Percentiles rank a stretch among this genome's conserved stretches.
phyloP scores from a whole-genome alignment of 2,113 vertebrate genomes.

The Mobula hypostoma region DNA sequence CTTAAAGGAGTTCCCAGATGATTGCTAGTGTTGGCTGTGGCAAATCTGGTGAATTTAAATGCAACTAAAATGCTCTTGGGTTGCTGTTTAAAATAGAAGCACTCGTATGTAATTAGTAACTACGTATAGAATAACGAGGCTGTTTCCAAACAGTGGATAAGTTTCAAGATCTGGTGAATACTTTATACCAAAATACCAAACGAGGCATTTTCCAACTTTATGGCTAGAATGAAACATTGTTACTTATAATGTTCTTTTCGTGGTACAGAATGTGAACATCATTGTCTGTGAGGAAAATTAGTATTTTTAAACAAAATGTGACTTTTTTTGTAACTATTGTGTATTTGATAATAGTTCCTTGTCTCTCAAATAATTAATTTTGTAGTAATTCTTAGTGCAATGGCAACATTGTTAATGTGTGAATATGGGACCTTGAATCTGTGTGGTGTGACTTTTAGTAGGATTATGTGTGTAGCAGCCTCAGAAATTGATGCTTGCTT shows the following conservation, averaged over 20 bases:
- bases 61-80: not conserved
- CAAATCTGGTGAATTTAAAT: constrained; percentile 18
- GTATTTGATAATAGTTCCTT: not conserved
- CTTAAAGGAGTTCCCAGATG: not conserved
- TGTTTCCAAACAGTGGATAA: too few relatives aligned
- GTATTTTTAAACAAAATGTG: not conserved
- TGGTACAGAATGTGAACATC: not conserved
- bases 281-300: not conserved
- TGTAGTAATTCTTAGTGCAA: too few relatives aligned
- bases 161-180: not conserved
- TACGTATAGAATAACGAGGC: not conserved
- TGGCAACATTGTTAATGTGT: not conserved
- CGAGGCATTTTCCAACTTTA: not conserved
- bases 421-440: not conserved
- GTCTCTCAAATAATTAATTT: not conserved
- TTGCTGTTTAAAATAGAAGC: not conserved
- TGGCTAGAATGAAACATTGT: not conserved
- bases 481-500: not conserved
- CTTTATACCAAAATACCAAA: not conserved
- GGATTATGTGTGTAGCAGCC: not conserved
- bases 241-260: not conserved
- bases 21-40: not conserved
- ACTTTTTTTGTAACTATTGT: not conserved
- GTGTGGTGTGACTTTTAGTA: not conserved
- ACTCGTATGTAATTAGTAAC: not conserved